Evolutionary conservation across 2,888 invertebrate species (phyloP).

Genomic region (Melolontha melolontha): DNA sequence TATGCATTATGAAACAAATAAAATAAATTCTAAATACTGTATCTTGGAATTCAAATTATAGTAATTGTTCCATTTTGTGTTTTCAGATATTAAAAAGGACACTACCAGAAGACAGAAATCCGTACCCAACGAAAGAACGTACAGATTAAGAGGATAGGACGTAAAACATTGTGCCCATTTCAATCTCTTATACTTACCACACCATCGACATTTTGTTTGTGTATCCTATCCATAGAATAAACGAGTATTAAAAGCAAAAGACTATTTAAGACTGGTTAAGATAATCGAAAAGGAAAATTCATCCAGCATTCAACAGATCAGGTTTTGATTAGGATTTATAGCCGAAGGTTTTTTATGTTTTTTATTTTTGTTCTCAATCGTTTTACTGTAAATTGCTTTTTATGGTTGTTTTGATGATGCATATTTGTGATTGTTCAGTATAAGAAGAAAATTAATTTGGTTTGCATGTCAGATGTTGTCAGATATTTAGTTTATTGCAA

Average conservation of each 20-base stretch:
- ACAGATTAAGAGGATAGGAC: constrained; percentile 55
- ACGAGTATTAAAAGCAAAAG: constrained; percentile 14
- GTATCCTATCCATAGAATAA: constrained; percentile 11
- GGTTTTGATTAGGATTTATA: neutral
- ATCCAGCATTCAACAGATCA: neutral
- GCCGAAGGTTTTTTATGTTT: neutral
- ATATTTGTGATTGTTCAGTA: no score
- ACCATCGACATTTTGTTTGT: constrained; percentile 7
- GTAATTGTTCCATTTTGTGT: neutral
- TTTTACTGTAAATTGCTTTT: no score
- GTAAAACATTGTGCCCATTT: neutral
- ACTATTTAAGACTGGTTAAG: constrained; percentile 15
- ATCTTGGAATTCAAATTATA: no score
- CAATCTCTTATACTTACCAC: constrained; percentile 1
- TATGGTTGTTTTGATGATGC: no score
- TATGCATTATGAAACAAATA: no score
- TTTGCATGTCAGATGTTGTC: no score
- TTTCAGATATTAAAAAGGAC: constrained; percentile 38
- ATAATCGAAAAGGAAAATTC: neutral
- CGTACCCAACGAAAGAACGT: constrained; percentile 51
- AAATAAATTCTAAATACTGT: no score
- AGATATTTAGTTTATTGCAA: no score
- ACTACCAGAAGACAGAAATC: constrained; percentile 47
- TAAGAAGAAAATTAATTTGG: no score
- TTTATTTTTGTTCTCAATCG: neutral